These are phyloP conservation scores for Rhagophthalmus giganteus DNA, from an alignment of 2,888 invertebrate species.

Conservation along the genomic window DNA sequence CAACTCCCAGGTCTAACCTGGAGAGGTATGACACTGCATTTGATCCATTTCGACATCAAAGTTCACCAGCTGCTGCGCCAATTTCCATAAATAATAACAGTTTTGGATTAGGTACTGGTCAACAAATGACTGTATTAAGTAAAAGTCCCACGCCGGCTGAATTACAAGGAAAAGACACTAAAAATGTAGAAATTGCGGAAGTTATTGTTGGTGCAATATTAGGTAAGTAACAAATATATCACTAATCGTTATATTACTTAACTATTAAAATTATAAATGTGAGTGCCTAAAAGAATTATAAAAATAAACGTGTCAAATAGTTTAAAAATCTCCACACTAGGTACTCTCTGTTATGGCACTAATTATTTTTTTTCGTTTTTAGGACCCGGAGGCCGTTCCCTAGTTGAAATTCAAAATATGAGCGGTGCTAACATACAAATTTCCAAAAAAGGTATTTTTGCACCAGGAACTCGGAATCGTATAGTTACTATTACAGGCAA, in stretches of 20 bases:
- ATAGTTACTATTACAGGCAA: slow-evolving; percentile 95
- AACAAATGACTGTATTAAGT: slow-evolving; percentile 73
- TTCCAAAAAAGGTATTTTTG: slow-evolving; percentile 97
- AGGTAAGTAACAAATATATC: no score
- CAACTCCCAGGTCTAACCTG: slow-evolving; percentile 68
- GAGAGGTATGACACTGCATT: slow-evolving; percentile 73
- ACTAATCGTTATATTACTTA: no score
- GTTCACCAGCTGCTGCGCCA: slow-evolving; percentile 72
- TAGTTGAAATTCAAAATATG: slow-evolving; percentile 96
- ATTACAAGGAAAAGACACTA: slow-evolving; percentile 74
- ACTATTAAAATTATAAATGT: no score
- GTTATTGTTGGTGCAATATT: slow-evolving; percentile 96
- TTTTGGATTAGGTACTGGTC: slow-evolving; percentile 80
- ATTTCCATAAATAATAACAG: slow-evolving; percentile 84
- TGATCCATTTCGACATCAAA: slow-evolving; percentile 76
- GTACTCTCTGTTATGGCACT: no score
- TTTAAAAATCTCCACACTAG: no score
- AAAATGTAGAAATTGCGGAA: slow-evolving; percentile 94
- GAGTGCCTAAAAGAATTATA: no score
- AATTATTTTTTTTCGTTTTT: no score
- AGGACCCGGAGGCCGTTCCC: slow-evolving; percentile 92
- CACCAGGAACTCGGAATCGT: slow-evolving; percentile 95
- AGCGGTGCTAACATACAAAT: slow-evolving; percentile 98
- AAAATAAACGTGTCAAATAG: no score
- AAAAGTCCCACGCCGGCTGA: slow-evolving; percentile 83